Conservation (phyloP, 2,113 vertebrate species). For the Anhinga rufa region DNA sequence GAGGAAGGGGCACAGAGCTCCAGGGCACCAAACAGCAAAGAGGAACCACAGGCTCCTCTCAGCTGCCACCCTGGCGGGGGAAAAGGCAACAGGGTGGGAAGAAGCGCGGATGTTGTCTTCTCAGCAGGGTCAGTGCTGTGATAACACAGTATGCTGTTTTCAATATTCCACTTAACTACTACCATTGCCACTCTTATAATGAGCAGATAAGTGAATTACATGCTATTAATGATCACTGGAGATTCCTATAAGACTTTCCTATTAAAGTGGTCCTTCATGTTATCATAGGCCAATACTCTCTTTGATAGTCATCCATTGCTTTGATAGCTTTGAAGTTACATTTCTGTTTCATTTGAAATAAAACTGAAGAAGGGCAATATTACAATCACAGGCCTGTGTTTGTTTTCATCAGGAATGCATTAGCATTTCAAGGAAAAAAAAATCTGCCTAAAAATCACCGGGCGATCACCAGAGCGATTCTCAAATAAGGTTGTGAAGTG, state of each 20-base stretch:
- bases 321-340: background rate
- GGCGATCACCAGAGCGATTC: background rate
- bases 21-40: background rate
- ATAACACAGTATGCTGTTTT: background rate
- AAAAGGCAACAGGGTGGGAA: background rate
- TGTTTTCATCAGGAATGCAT: background rate
- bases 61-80: background rate
- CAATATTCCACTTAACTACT: background rate
- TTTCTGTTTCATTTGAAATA: background rate
- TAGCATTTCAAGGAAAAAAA: background rate
- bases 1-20: background rate
- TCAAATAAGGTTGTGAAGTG: background rate
- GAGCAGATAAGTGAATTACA: conserved; percentile 3
- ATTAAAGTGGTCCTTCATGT: background rate
- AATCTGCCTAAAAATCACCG: background rate
- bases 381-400: background rate
- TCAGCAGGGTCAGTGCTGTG: background rate
- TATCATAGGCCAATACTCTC: background rate
- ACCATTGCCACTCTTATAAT: background rate
- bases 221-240: conserved; percentile 16
- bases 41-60: background rate
- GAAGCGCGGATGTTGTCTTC: background rate
- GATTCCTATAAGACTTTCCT: background rate
- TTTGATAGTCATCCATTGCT: background rate
- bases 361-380: background rate